Percentiles rank a stretch among this genome's conserved stretches.
These are phyloP conservation scores for Zygaena filipendulae DNA, from an alignment of 2,888 invertebrate genomes.

Conservation along the genomic window DNA sequence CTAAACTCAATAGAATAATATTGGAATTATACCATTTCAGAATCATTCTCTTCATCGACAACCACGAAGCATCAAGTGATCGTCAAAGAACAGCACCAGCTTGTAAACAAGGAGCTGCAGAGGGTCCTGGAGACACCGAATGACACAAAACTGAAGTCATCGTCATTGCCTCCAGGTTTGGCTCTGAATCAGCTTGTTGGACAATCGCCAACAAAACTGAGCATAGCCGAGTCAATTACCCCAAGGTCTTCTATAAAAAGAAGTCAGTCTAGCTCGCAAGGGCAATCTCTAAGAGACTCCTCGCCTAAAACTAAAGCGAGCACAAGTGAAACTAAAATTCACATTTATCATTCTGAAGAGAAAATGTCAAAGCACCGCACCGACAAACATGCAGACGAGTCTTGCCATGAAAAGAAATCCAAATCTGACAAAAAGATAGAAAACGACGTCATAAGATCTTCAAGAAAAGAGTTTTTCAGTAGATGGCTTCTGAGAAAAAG, in stretches of 20 bases:
- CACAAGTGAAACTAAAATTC: constrained; percentile 25
- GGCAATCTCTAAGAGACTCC: constrained; percentile 41
- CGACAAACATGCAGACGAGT: constrained; percentile 52
- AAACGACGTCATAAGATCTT: constrained; percentile 54
- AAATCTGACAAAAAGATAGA: constrained; percentile 58
- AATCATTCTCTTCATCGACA: constrained; percentile 65
- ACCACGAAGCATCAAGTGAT: constrained; percentile 53
- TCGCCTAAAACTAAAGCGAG: constrained; percentile 31
- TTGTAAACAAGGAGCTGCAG: constrained; percentile 46
- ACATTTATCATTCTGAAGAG: constrained; percentile 40
- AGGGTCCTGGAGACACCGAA: constrained; percentile 47
- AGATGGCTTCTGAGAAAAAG: constrained; percentile 76
- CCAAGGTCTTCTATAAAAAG: constrained; percentile 57
- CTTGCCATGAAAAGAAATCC: constrained; percentile 60
- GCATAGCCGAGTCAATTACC: constrained; percentile 50
- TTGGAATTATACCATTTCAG: too few species aligned
- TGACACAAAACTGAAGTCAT: constrained; percentile 71
- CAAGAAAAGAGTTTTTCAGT: constrained; percentile 73
- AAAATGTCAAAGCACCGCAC: constrained; percentile 39
- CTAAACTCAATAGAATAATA: too few species aligned
- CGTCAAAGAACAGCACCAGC: constrained; percentile 48
- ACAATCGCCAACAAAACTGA: constrained; percentile 61
- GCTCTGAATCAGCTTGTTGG: constrained; percentile 61
- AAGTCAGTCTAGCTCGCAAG: constrained; percentile 62
- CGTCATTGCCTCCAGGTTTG: constrained; percentile 72